Conservation (phyloP, 1,140 invertebrate genomes). For the Halesus radiatus region DNA sequence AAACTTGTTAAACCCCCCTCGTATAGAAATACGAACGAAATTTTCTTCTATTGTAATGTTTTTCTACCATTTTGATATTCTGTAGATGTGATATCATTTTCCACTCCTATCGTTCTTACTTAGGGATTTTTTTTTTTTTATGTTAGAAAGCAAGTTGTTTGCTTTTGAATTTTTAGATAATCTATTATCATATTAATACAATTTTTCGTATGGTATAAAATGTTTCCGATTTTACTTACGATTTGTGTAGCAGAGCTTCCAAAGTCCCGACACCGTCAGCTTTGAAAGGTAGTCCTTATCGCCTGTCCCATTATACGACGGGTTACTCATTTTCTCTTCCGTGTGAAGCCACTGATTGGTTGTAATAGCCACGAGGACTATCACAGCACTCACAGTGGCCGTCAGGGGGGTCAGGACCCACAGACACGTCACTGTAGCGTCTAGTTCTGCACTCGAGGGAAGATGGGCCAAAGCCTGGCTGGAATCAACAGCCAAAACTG, state of each 20-base stretch:
- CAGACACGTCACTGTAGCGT: conserved; percentile 72
- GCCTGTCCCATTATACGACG: conserved; percentile 75
- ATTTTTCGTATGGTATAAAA: too few relatives aligned
- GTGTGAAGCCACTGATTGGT: conserved; percentile 82
- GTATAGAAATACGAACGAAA: too few relatives aligned
- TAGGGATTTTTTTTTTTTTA: too few relatives aligned
- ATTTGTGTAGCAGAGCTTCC: conserved; percentile 79
- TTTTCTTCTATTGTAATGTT: too few relatives aligned
- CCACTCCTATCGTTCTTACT: too few relatives aligned
- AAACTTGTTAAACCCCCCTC: too few relatives aligned
- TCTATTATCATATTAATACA: too few relatives aligned
- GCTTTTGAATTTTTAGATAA: too few relatives aligned
- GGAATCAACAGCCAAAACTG: conserved; percentile 19
- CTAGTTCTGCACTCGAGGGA: conserved; percentile 66
- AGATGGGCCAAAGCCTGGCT: conserved; percentile 62
- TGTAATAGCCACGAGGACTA: conserved; percentile 75
- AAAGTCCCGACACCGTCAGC: conserved; percentile 78
- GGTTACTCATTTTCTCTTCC: conserved; percentile 79
- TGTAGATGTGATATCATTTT: too few relatives aligned
- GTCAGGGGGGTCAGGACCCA: conserved; percentile 77
- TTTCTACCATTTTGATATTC: too few relatives aligned
- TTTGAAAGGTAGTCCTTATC: conserved; percentile 76
- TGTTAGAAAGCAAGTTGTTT: too few relatives aligned
- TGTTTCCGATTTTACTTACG: conserved; percentile 70
- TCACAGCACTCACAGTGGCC: conserved; percentile 75